These are phyloP conservation scores for rabbit (Oryctolagus cuniculus) DNA, from an alignment of 2,113 vertebrate genomes.

Conservation along the genomic window mOryCun1.1 NC_091434.1:27615501-27616000, in stretches of 20 bases:
- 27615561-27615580: background rate
- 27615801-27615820: conserved; percentile 19
- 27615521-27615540: background rate
- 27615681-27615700: background rate
- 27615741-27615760: background rate
- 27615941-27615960: conserved; percentile 11
- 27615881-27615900: conserved; percentile 47
- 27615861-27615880: background rate
- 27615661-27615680: background rate
- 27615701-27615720: conserved; percentile 3
- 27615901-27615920: background rate
- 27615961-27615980: background rate
- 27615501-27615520: background rate
- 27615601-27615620: background rate
- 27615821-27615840: background rate
- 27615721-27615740: conserved; percentile 55
- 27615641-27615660: background rate
- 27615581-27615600: background rate
- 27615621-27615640: background rate
- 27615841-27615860: conserved; percentile 14
- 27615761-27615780: conserved; percentile 37
- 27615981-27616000: conserved; percentile 38
- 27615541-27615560: background rate
- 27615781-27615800: background rate
- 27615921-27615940: background rate